Base-by-base conservation (phyloP, 1,140 invertebrate genomes). In the Philopotamus ludificatus region DNA sequence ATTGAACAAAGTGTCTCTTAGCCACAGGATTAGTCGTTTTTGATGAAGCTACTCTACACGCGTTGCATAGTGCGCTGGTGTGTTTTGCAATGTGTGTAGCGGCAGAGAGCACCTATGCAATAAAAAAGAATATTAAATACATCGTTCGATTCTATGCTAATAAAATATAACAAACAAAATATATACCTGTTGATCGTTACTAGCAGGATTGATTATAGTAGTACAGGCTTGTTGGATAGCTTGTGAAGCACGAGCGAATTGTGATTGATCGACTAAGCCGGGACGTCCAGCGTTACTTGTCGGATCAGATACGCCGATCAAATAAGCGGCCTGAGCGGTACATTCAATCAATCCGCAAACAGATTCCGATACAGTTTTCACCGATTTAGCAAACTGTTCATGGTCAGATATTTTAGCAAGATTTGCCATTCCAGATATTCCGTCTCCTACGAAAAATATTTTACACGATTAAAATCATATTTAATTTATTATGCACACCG, bases 1-100 rank as follows among this genome's bases (percentile, higher is more conserved):
- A 92, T 74, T 98, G 94, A 15, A 99, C 95, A 77, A 99, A 99
- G 74, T 98, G 95, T 65, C 95, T 80, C 77, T 98, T 98, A 39
- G 94, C 93, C 18, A 94, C 92, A 0, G 95, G 92, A 79, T 98
- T 97, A 53, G 84, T 87, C 1, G 94, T 97, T 76, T 92, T 93
- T 50, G 91, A 90, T 10, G 95, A 97, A 0, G 97, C 96, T 1
- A 90, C 82, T 16, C 97, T 85, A 75, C 97, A 99, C 23, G 95
- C 91, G 73, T 95, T 97, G 76, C 96, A 99, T 12, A 99, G 80
- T 9, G 94, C 89, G 66, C 93, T 96, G 0, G 97, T 98, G 77
- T 99, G 94, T 75, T 97, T 97, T 2, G 97, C 97, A 57, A 99
- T 95, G 41, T 91, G 85, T 0, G 95, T 98, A 0, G 96, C 92